Base-by-base conservation (phyloP, 2,888 invertebrate species). In the Andrena flavipes region DNA sequence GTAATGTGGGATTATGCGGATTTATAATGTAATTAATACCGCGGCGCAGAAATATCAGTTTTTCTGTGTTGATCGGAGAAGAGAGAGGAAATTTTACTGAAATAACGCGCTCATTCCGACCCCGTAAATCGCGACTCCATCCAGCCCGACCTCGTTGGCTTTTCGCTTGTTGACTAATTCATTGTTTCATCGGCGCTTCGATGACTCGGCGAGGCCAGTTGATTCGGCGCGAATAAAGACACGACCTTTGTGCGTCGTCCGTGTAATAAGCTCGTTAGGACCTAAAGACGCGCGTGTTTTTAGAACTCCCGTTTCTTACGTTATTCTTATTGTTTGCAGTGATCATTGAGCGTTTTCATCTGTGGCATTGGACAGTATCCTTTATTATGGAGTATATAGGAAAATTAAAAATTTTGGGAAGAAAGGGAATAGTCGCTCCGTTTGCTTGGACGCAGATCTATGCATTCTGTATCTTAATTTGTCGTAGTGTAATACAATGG, bases 21-120 rank as follows among this genome's bases (percentile, higher is more conserved):
- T 88, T 88, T 88, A 88, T 87, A 88, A 88, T 87, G 85, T 88
- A 88, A 86, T 88, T 84, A 86, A 88, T 88, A 88, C 80, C 84
- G 56, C 10, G 29, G 76, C 56, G 78, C 82, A 86, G 84, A 86
- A 84, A 86, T 88, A 88, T 88, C 84, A 84, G 88, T 86, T 88
- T 88, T 88, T 86, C 88, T 86, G 82, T 65, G 82, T 71, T 79
- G 76, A 77, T 80, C 88, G 83, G 77, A 73, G 62, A 75, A 62
- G 62, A 71, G 71, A 76, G 82, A 80, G 86, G 74, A 87, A 87
- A 87, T 87, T 84, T 87, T 80, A 85, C 87, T 86, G 87, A 87
- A 86, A 87, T 87, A 87, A 84, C 76, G 76, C 79, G 80, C 76
- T 87, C 80, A 82, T 82, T 82, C 70, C 74, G 67, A 64, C 42